Percentiles rank a stretch among this genome's conserved stretches.
Evolutionary conservation across 2,888 invertebrate genomes (phyloP).

Genomic region (Eupsilia transversa): DNA sequence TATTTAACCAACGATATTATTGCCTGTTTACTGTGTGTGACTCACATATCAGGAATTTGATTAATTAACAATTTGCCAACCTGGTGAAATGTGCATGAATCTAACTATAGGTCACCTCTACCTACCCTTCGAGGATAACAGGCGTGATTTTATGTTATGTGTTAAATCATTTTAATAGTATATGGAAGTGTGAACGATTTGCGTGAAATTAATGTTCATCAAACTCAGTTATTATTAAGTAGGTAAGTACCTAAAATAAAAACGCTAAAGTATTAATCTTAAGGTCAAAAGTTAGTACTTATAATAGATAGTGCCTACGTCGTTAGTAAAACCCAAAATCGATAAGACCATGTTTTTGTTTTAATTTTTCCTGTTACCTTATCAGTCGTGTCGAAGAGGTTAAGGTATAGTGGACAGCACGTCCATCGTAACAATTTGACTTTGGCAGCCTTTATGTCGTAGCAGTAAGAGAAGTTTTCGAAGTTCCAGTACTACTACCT

Average conservation of each 20-base stretch:
- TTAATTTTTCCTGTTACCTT: conserved; percentile 25
- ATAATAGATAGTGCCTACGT: background rate
- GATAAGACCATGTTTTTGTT: background rate
- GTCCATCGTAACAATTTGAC: background rate
- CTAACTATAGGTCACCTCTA: background rate
- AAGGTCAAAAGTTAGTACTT: too few relatives aligned
- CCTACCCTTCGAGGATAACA: too few relatives aligned
- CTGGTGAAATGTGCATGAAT: background rate
- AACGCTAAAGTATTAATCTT: background rate
- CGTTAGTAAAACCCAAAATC: background rate
- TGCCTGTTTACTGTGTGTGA: background rate
- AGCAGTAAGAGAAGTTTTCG: background rate
- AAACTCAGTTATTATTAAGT: background rate
- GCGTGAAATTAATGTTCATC: too few relatives aligned
- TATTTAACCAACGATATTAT: background rate
- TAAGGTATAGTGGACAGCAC: background rate
- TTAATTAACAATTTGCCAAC: background rate
- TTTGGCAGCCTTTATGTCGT: background rate
- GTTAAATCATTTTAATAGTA: background rate
- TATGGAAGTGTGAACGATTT: too few relatives aligned
- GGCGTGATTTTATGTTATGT: too few relatives aligned
- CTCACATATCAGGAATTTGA: background rate
- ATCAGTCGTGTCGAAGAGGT: background rate
- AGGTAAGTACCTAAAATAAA: background rate
- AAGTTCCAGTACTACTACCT: background rate